phyloP scores from a whole-genome alignment of 2,113 vertebrate species.

The Lasiurus borealis region DNA sequence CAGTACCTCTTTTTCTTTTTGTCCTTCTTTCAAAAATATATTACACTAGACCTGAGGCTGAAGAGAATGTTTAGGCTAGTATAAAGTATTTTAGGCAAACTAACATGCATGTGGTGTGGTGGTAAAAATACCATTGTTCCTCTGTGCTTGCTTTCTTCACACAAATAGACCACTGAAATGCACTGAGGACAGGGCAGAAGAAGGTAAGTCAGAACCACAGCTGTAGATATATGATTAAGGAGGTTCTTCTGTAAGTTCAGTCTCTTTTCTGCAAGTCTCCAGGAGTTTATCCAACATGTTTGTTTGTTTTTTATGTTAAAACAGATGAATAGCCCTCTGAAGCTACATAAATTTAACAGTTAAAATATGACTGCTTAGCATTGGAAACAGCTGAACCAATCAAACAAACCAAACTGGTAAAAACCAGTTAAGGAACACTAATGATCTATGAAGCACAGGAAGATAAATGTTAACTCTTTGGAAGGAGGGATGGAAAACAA shows the following conservation, averaged over 20 bases:
- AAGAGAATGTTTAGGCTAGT: background rate
- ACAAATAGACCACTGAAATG: background rate
- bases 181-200: background rate
- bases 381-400: background rate
- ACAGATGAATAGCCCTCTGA: background rate
- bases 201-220: background rate
- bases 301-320: background rate
- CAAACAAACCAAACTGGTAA: background rate
- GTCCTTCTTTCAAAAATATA: background rate
- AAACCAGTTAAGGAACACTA: background rate
- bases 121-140: background rate
- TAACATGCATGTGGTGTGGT: background rate
- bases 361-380: background rate
- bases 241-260: background rate
- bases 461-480: background rate
- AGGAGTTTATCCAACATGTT: background rate
- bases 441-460: background rate
- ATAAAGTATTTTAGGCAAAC: background rate
- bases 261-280: background rate
- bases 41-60: background rate
- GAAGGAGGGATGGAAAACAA: accelerated
- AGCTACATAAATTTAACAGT: background rate
- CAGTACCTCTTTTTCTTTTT: background rate
- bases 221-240: background rate
- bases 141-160: background rate